Evolutionary conservation across 2,888 invertebrate genomes (phyloP), one percentile per base, ranked within the genome.

Genomic region (Folsomia manolachei): DNA sequence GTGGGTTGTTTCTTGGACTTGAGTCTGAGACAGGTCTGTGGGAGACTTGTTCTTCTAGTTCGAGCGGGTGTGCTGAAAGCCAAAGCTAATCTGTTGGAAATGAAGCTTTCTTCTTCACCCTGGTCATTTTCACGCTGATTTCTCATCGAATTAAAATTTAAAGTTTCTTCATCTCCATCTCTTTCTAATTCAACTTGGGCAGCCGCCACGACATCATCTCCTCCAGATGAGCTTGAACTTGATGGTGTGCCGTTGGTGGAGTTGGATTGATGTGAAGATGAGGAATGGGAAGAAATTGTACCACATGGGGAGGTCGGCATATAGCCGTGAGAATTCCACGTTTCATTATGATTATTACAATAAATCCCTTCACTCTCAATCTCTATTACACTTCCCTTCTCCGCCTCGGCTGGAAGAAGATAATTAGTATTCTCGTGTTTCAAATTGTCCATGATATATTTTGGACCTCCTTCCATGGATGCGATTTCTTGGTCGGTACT

Each of bases 281-380:
- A 24, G 11, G 24, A 25, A 23, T 25, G 14, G 14, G 25, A 24
- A 51, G 26, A 19, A 21, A 23, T 64, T 4, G 76, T 75, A 53
- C 70, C 71, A 69, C 72, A 71, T 63, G 76, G 75, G n/a, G 71
- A 71, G 70, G 51, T 64, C 27, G 72, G 63, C 52, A 70, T 69
- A 72, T 75, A 76, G 64, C 77, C 77, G 70, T 75, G 76, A 72
- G 76, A 77, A 76, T 76, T 75, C 79, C 78, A 76, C 21, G 73
- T 73, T 63, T 75, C 76, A 61, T 69, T 70, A 56, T 61, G 23
- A 52, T 63, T 65, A 66, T 63, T 70, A 61, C 24, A 66, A 51
- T 63, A n/a, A n/a, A n/a, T n/a, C n/a, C n/a, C n/a, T n/a, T n/a
- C n/a, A n/a, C n/a, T n/a, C n/a, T n/a, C n/a, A n/a, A n/a, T 71